Conservation (phyloP, 2,888 invertebrate species). For the Parapristionchus giblindavisi region DNA sequence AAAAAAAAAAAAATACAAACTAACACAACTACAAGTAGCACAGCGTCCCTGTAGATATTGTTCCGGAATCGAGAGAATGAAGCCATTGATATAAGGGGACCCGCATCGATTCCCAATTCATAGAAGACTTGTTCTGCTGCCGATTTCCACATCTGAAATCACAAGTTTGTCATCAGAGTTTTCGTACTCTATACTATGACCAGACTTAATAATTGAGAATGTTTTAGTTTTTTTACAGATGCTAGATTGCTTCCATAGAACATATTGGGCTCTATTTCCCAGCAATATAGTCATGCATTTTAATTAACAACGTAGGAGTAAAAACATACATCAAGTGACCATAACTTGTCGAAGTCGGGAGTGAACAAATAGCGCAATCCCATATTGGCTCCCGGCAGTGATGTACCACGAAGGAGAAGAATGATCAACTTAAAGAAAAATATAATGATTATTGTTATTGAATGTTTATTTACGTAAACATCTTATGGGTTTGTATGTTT, state of each 20-base stretch:
- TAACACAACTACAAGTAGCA: conserved; percentile 61
- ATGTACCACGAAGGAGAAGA: conserved; percentile 65
- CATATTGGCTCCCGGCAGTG: conserved; percentile 61
- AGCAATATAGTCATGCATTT: no score
- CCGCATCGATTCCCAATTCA: conserved; percentile 71
- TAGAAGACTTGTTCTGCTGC: conserved; percentile 72
- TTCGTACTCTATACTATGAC: not conserved
- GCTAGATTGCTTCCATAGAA: no score
- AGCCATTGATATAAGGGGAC: conserved; percentile 66
- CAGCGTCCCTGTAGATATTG: conserved; percentile 67
- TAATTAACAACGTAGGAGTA: no score
- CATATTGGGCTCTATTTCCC: no score
- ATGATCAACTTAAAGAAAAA: conserved; percentile 54
- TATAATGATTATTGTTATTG: not conserved
- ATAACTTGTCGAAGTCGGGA: conserved; percentile 53
- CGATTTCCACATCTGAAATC: conserved; percentile 70
- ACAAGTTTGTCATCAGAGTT: no score
- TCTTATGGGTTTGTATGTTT: no score
- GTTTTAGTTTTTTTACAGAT: no score
- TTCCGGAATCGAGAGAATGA: conserved; percentile 65
- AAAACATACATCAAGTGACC: conserved; percentile 51
- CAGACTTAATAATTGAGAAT: no score
- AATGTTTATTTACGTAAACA: not conserved
- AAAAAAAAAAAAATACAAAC: conserved; percentile 11
- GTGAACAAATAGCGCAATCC: conserved; percentile 63